A percentile compares a stretch with the other conserved stretches of the same genome.
Evolutionary conservation across 1,140 invertebrate genomes (phyloP).

Genomic region (Pararge aegeria): DNA sequence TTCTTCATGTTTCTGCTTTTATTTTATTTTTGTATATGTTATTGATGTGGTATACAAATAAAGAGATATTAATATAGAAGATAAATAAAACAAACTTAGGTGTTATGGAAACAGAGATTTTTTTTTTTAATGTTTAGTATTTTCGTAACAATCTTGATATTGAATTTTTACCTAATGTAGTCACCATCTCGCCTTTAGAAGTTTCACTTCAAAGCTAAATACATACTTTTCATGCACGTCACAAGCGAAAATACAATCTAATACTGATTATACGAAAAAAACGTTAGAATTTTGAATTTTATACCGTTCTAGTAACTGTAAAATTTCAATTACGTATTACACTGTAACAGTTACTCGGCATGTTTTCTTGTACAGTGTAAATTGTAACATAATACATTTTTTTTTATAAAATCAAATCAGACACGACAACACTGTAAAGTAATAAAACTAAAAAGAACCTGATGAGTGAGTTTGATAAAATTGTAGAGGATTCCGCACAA

Average conservation of each 20-base stretch:
- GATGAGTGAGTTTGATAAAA: background rate
- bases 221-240: background rate
- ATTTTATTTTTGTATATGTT: too few relatives aligned
- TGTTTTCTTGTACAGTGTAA: background rate
- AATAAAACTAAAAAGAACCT: background rate
- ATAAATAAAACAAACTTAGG: too few relatives aligned
- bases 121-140: too few relatives aligned
- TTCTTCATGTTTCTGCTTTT: too few relatives aligned
- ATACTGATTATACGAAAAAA: background rate
- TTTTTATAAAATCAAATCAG: conserved; percentile 1
- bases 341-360: background rate
- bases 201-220: too few relatives aligned
- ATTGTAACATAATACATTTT: conserved; percentile 3
- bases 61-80: too few relatives aligned
- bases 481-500: background rate
- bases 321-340: background rate
- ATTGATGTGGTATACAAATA: too few relatives aligned
- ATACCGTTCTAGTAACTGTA: background rate
- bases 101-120: too few relatives aligned
- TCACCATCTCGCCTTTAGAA: too few relatives aligned
- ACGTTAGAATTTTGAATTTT: background rate
- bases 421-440: background rate
- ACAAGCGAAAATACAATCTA: background rate
- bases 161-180: too few relatives aligned
- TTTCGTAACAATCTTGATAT: too few relatives aligned